Evolutionary conservation across 2,797 vertebrate genomes (phyloP).

Genomic region (Syngnathus acus): DNA sequence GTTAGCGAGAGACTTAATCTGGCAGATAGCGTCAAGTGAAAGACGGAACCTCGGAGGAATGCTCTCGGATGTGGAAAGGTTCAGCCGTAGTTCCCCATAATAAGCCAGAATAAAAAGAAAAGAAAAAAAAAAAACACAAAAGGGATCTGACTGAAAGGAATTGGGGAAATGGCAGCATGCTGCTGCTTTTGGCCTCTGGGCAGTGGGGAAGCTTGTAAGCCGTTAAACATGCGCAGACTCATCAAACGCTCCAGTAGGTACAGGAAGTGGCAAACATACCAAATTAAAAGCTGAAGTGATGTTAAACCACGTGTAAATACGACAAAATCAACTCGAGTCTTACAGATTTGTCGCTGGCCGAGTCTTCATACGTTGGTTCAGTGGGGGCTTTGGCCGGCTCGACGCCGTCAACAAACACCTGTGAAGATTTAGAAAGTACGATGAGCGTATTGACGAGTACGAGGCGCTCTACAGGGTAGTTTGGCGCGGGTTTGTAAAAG

Average conservation of each 20-base stretch:
- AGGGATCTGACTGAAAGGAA: conserved; percentile 33
- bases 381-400: conserved; percentile 78
- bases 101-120: conserved; percentile 13
- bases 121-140: conserved; percentile 21
- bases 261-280: conserved; percentile 25
- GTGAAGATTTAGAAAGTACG: conserved; percentile 14
- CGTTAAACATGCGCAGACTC: conserved; percentile 39
- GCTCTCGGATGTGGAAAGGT: conserved; percentile 33
- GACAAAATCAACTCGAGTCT: conserved; percentile 18
- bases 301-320: not conserved
- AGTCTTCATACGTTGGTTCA: conserved; percentile 81
- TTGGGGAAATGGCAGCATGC: conserved; percentile 33
- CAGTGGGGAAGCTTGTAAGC: conserved; percentile 18
- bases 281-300: too few species aligned
- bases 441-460: not conserved
- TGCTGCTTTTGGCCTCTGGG: conserved; percentile 25
- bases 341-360: conserved; percentile 67
- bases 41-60: conserved; percentile 22
- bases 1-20: conserved; percentile 2
- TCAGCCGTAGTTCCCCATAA: conserved; percentile 23
- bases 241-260: conserved; percentile 48
- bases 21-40: conserved; percentile 16
- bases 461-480: not conserved
- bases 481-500: not conserved
- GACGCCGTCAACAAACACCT: conserved; percentile 87